Percentiles rank a stretch among this genome's conserved stretches.
phyloP scores from a whole-genome alignment of 2,113 vertebrate species.

The Athene cunicularia region DNA sequence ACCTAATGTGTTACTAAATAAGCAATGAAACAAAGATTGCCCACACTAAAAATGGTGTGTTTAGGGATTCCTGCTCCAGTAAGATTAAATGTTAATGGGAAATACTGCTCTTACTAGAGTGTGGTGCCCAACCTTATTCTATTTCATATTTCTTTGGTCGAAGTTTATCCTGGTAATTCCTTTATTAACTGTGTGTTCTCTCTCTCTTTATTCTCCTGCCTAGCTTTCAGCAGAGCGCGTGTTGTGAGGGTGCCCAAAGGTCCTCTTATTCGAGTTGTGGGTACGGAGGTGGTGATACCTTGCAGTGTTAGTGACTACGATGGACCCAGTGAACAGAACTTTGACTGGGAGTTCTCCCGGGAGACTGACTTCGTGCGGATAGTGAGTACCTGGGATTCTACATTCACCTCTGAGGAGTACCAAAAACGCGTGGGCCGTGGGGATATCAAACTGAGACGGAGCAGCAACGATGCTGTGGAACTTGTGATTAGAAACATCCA shows the following conservation, averaged over 20 bases:
- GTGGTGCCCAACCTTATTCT: not conserved
- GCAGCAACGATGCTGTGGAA: constrained; percentile 82
- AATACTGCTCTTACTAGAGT: not conserved
- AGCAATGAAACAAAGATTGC: not conserved
- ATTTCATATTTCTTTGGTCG: not conserved
- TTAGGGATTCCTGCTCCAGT: not conserved
- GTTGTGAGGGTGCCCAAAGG: constrained; percentile 86
- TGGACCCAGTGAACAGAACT: constrained; percentile 91
- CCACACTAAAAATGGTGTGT: not conserved
- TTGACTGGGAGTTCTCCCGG: constrained; percentile 87
- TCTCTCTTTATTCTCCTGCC: not conserved
- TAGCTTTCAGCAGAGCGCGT: constrained; percentile 80
- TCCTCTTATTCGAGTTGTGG: constrained; percentile 85
- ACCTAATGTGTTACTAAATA: not conserved
- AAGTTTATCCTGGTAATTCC: not conserved
- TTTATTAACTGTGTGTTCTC: not conserved
- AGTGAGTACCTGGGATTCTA: constrained; percentile 87
- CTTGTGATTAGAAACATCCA: constrained; percentile 83
- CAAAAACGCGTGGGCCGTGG: constrained; percentile 76
- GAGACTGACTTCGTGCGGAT: constrained; percentile 67
- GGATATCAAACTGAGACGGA: constrained; percentile 80
- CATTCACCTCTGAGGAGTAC: constrained; percentile 79
- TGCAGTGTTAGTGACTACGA: constrained; percentile 89
- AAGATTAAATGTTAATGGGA: not conserved
- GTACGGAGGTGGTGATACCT: constrained; percentile 84